Conservation (phyloP, 2,888 invertebrate species). For the Polydrusus tereticollis region DNA sequence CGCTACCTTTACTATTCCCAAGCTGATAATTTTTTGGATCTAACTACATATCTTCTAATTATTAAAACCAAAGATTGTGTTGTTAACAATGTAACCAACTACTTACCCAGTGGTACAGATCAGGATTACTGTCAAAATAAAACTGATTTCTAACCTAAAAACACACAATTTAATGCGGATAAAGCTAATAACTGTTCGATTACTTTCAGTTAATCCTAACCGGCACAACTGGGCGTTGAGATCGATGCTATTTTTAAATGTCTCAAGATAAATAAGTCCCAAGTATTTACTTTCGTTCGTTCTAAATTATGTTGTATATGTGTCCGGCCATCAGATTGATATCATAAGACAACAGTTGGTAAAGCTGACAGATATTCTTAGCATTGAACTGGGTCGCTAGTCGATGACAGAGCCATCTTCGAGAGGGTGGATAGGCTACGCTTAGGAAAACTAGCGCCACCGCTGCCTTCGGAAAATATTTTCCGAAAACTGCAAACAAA, state of each 20-base stretch:
- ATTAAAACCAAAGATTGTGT: no score
- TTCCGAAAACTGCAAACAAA: conserved; percentile 87
- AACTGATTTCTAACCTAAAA: no score
- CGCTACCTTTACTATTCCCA: no score
- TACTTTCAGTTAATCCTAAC: no score
- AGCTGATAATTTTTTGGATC: no score
- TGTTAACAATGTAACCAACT: no score
- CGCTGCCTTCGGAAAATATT: conserved; percentile 85
- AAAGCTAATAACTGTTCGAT: no score
- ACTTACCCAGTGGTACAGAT: no score
- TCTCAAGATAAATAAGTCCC: neutral
- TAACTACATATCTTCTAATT: no score
- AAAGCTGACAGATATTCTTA: conserved; percentile 50
- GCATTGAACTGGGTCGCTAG: conserved; percentile 63
- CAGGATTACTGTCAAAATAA: no score
- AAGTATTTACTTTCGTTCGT: neutral
- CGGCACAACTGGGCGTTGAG: no score
- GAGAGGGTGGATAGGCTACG: conserved; percentile 84
- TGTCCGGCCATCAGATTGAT: conserved; percentile 10
- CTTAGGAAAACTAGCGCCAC: conserved; percentile 82
- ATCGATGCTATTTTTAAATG: neutral
- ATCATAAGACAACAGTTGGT: conserved; percentile 23
- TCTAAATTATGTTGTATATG: conserved; percentile 3
- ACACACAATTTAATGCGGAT: no score
- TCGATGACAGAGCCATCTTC: conserved; percentile 76